Evolutionary conservation across 2,888 invertebrate species (phyloP), one percentile per base, ranked within the genome.

Genomic region (Papilio demoleus): DNA sequence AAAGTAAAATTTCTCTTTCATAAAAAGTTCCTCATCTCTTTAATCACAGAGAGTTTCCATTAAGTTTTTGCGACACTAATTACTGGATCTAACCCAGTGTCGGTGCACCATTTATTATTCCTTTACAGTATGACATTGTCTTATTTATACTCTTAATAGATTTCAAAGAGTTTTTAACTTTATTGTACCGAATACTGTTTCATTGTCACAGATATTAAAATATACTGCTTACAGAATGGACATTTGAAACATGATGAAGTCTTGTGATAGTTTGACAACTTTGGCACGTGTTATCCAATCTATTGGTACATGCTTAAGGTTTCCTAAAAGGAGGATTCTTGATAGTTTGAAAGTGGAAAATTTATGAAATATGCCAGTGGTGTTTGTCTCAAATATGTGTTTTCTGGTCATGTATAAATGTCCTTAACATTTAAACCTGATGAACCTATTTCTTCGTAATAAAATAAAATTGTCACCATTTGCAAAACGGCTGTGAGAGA

Each of bases 381-480:
- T n/a, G n/a, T n/a, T n/a, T n/a, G n/a, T n/a, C n/a, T n/a, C n/a
- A n/a, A n/a, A n/a, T n/a, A n/a, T n/a, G n/a, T n/a, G n/a, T n/a
- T n/a, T n/a, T n/a, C n/a, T n/a, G n/a, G n/a, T n/a, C n/a, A n/a
- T n/a, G n/a, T n/a, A n/a, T n/a, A n/a, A n/a, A n/a, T n/a, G n/a
- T n/a, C n/a, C n/a, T n/a, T 24, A 42, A 53, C 4, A 62, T 40
- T 67, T 42, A 42, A 34, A 61, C 17, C 42, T 56, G 3, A 42
- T 42, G 62, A 34, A 31, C 34, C 42, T 31, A 62, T 62, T 56
- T 58, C 34, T 42, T 59, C 19, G 58, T 58, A 24, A 36, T 63
- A 68, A 68, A 64, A 68, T 68, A 64, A 68, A 68, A 68, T 65
- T 53, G 65, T 68, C 68, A 65, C 68, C 68, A 60, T 68, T 65